Percentiles rank a stretch among this genome's conserved stretches.
Evolutionary conservation across 2,888 invertebrate genomes (phyloP).

Genomic region (Blera fallax): DNA sequence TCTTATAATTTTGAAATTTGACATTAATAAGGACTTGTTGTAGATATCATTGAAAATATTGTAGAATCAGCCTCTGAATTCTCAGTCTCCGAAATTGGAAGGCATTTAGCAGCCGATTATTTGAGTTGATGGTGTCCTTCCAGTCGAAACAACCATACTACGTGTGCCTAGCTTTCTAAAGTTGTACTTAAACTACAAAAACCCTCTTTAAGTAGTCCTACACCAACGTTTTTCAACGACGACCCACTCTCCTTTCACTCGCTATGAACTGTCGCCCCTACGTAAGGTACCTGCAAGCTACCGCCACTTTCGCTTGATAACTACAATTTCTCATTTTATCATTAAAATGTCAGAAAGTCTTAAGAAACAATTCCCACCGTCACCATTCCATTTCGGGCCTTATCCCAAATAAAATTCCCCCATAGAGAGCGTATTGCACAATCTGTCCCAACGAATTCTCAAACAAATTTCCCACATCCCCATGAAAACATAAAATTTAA

Average conservation of each 20-base stretch:
- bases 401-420: background rate
- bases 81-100: no score
- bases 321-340: background rate
- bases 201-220: background rate
- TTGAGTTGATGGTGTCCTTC: no score
- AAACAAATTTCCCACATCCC: background rate
- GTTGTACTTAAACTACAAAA: no score
- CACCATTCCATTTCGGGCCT: background rate
- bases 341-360: background rate
- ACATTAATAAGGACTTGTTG: no score
- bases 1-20: no score
- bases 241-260: background rate
- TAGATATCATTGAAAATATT: no score
- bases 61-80: no score
- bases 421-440: background rate
- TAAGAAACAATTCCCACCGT: background rate
- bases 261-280: background rate
- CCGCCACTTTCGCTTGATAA: background rate
- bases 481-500: background rate
- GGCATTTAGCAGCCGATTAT: no score
- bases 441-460: background rate
- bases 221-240: background rate
- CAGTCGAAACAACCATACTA: no score
- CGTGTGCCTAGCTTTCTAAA: no score
- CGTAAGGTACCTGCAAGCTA: background rate